Base-by-base conservation (phyloP, 2,888 invertebrate genomes). In the Rotaria sp. region DNA sequence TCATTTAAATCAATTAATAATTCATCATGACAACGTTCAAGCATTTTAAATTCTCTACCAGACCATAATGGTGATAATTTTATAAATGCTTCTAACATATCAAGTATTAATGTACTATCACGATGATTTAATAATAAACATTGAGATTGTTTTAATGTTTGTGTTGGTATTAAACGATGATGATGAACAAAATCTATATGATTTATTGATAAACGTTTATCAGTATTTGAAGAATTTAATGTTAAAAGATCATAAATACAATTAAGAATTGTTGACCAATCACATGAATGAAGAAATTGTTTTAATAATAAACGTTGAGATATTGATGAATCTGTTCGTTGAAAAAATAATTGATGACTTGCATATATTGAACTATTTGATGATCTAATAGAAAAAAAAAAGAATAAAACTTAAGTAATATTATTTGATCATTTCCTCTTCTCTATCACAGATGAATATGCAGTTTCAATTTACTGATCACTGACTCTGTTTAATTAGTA, bases 11-110 rank as follows among this genome's bases (percentile, higher is more conserved):
- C 80, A 45, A 80, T n/a, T n/a, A 80, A 80, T 45, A 45, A n/a
- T 41, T 80, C 80, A 80, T 80, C 80, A 80, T 80, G 41, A 45
- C 80, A 80, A 80, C 80, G 80, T 1, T 80, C 80, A 26, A 80
- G n/a, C 80, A 80, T 80, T 80, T 80, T 80, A n/a, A 45, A 80
- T 80, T 80, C 80, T 80, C 80, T 41, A 26, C 80, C 80, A 13
- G 45, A 41, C 80, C 80, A 80, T 80, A 80, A 45, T n/a, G 41
- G 45, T 26, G 80, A 45, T n/a, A 80, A 21, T 80, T 80, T 80
- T 45, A 80, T 41, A 45, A 45, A 80, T 45, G 80, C 24, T 80
- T 80, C 45, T n/a, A 80, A 45, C 80, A 80, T 80, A n/a, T 80
- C 80, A 45, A 80, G 45, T 45, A 80, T 80, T 80, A 80, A 80